A percentile compares a stretch with the other conserved stretches of the same genome.
phyloP scores from a whole-genome alignment of 2,113 vertebrate genomes.

The Charina bottae region DNA sequence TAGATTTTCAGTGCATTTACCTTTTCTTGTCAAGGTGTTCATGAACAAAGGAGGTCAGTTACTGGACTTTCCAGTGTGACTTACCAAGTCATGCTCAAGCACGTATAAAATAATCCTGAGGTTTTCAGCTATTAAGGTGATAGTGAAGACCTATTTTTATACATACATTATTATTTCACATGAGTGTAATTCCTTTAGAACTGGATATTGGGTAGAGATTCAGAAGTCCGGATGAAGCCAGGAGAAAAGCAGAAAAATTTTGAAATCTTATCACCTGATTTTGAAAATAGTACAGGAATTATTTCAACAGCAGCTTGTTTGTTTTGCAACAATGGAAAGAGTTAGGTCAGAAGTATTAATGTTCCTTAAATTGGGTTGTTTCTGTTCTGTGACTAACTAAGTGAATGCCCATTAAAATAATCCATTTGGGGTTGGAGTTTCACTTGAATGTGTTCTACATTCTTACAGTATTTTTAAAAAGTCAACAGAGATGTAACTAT shows the following conservation, averaged over 20 bases:
- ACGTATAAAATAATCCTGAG: slow-evolving; percentile 14
- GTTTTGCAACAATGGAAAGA: slow-evolving; percentile 67
- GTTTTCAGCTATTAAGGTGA: slow-evolving; percentile 11
- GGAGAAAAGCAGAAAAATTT: slow-evolving; percentile 36
- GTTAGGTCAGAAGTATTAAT: slow-evolving; percentile 67
- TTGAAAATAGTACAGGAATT: slow-evolving; percentile 66
- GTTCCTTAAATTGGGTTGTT: slow-evolving; percentile 58
- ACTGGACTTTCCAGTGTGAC: neutral
- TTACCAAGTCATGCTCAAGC: neutral
- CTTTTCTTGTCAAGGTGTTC: neutral
- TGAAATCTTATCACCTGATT: slow-evolving; percentile 55
- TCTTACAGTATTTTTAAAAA: slow-evolving; percentile 1
- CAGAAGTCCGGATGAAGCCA: slow-evolving; percentile 41
- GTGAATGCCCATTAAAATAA: slow-evolving; percentile 36
- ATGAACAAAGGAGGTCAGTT: neutral
- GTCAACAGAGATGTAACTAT: neutral
- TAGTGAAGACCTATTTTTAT: slow-evolving; percentile 46
- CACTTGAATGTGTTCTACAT: slow-evolving; percentile 10
- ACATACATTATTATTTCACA: slow-evolving; percentile 57
- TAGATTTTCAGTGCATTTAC: neutral
- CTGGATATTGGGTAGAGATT: slow-evolving; percentile 62
- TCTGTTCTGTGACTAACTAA: slow-evolving; percentile 57
- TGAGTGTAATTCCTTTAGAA: slow-evolving; percentile 62
- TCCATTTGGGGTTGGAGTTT: slow-evolving; percentile 40
- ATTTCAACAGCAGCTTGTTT: slow-evolving; percentile 61